Conservation (phyloP, 2,888 invertebrate species). For the Fragum sueziense region DNA sequence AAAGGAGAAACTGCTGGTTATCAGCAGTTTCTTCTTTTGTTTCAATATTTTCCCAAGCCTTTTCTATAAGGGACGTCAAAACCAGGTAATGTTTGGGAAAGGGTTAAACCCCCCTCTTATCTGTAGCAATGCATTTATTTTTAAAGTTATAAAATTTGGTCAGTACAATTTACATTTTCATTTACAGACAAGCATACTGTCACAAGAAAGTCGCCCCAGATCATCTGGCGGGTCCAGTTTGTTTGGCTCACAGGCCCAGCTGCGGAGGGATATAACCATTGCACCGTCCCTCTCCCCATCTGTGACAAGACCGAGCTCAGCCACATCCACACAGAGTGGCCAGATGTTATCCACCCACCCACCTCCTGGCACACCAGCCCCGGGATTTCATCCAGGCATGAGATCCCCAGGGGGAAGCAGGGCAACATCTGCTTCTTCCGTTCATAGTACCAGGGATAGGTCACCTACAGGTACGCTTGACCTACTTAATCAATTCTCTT, state of each 20-base stretch:
- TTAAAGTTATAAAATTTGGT: no score
- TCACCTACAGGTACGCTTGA: conserved; percentile 43
- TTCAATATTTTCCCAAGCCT: no score
- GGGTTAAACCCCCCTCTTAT: no score
- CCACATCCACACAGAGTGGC: conserved; percentile 19
- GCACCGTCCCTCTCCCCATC: conserved; percentile 27
- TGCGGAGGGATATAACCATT: conserved; percentile 34
- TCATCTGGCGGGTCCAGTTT: conserved; percentile 42
- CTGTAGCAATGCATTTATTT: no score
- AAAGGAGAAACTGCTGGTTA: no score
- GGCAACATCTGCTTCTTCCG: conserved; percentile 42
- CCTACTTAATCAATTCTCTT: no score
- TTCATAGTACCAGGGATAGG: conserved; percentile 28
- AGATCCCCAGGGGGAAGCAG: conserved; percentile 4
- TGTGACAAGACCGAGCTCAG: not conserved
- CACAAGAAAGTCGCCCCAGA: conserved; percentile 8
- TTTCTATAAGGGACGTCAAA: no score
- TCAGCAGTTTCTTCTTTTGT: no score
- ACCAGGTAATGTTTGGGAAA: no score
- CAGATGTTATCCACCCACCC: conserved; percentile 34
- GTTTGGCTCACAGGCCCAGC: conserved; percentile 45
- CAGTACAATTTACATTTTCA: not conserved
- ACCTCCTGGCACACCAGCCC: conserved; percentile 7
- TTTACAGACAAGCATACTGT: conserved; percentile 5
- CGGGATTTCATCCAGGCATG: not conserved